Evolutionary conservation across 2,797 vertebrate species (phyloP).

Genomic region (Podarcis lilfordi): DNA sequence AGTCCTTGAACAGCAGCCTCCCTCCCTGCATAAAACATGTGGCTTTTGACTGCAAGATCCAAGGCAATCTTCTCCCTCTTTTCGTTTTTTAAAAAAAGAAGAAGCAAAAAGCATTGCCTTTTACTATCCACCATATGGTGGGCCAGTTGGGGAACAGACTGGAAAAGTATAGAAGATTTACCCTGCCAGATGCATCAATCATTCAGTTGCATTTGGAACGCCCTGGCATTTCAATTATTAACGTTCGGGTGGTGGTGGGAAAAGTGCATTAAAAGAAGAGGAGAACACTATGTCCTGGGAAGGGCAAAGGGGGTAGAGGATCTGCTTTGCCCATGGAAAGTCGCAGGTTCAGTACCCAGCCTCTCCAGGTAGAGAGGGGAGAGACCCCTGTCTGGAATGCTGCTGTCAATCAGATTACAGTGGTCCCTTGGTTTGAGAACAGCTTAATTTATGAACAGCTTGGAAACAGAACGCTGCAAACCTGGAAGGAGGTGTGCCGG

Average conservation of each 20-base stretch:
- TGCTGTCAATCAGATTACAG: no score
- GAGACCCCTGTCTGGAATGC: no score
- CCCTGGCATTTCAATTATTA: constrained; percentile 8
- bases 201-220: not conserved
- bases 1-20: not conserved
- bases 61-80: not conserved
- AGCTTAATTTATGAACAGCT: no score
- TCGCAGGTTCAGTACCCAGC: no score
- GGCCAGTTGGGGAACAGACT: not conserved
- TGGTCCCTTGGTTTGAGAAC: no score
- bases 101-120: not conserved
- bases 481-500: no score
- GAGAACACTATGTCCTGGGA: not conserved
- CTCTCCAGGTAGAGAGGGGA: no score
- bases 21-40: not conserved
- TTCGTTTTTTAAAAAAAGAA: not conserved
- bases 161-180: not conserved
- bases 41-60: not conserved
- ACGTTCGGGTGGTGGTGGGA: not conserved
- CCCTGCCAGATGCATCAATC: not conserved
- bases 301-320: no score
- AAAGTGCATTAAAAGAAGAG: not conserved
- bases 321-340: no score
- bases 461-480: no score
- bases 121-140: not conserved